Evolutionary conservation across 2,113 vertebrate species (phyloP), one percentile per base, ranked within the genome.

Genomic region (Corythaeola cristata): DNA sequence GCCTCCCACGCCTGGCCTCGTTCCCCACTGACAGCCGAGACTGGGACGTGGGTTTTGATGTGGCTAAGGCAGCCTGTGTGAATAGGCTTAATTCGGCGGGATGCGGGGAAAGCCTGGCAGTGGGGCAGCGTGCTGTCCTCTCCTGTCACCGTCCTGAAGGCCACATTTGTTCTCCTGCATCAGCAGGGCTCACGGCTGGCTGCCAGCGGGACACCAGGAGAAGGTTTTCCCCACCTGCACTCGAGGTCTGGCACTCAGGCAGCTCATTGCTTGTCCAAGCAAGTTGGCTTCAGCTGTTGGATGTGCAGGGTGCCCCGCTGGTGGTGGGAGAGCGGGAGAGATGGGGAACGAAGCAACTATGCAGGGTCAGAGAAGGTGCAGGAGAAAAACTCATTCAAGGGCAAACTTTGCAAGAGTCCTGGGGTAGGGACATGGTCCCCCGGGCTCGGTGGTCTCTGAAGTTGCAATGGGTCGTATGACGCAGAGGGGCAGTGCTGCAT

Each of bases 391-490:
- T 9, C 39, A 56, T 49, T 75, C 1, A 4, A 49, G 30, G 35
- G 11, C 27, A 92, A 73, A 35, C 17, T 77, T 86, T 64, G 58
- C 15, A 69, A 19, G 66, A 88, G 30, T 53, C 16, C 58, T 72
- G 58, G 6, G 33, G 37, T 58, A 30, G 19, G 22, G 14, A 39
- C 5, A 0, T 5, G 11, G 37, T 73, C 3, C 11, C 37, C 37
- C 69, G 49, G 12, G 30, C 30, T 7, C 41, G 39, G n/a, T 21
- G 63, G 80, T 56, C 32, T 62, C 52, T 75, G 73, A 80, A 77
- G n/a, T 86, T 2, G 0, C 53, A 32, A 30, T 2, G 0, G 35
- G 24, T 56, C 33, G 47, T 71, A 23, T 3, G 5, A 53, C 1
- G 3, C 39, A 62, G 55, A 73, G 55, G 15, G 39, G 6, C 41